Evolutionary conservation across 2,797 vertebrate genomes (phyloP), one percentile per base, ranked within the genome.

Genomic region (Cynodonichthys magdalenae): DNA sequence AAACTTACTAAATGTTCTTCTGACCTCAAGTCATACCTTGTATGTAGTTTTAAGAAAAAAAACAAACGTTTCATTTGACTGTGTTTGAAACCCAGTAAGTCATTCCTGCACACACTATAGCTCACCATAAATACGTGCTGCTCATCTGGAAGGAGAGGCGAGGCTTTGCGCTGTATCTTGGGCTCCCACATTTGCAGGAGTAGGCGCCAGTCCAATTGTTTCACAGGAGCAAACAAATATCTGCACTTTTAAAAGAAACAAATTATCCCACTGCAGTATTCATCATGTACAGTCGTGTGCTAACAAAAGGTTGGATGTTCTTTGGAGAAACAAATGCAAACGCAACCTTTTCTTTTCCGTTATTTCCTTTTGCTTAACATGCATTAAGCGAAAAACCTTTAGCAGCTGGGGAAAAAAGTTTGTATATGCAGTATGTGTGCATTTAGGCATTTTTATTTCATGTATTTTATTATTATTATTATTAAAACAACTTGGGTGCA

Each of bases 181-280:
- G 39, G 53, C 18, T 48, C 17, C 29, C 51, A 11, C 45, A n/a
- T 67, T 62, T 56, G 58, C 55, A 53, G 51, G 66, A 51, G 55
- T 53, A 41, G 48, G 7, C 45, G 6, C 59, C 18, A 12, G 56
- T 52, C 53, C 58, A 28, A 63, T 71, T 62, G 68, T 75, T 81
- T 61, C 58, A 74, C 72, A 62, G 66, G 52, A 66, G 24, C 27
- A 75, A 84, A 75, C 70, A 79, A 82, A 83, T 51, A 44, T 54
- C 60, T 79, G 48, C 58, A 52, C 65, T 79, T 63, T 67, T 69
- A 58, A 56, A 55, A 73, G 61, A 71, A 76, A 77, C 63, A 76
- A 70, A 79, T 67, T 47, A 59, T 63, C 58, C 46, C 31, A 1
- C 66, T 65, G 45, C 41, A 15, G 56, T 64, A 65, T 69, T 75